Conservation (phyloP, 2,888 invertebrate species). For the Ernsta delagoae region DNA sequence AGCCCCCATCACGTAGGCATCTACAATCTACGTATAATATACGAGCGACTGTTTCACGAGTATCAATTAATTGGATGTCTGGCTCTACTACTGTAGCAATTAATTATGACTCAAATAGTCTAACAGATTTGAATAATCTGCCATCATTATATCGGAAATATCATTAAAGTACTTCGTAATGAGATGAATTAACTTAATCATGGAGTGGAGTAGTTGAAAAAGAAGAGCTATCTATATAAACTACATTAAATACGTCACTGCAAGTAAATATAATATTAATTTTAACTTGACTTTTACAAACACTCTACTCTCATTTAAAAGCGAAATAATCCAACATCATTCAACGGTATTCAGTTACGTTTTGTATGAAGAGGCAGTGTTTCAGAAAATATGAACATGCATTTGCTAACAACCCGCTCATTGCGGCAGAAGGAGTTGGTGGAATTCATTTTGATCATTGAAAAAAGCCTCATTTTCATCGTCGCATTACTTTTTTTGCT, state of each 20-base stretch:
- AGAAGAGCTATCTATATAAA: no score
- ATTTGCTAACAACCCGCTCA: slow-evolving; percentile 31
- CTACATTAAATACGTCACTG: neutral
- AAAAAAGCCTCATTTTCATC: slow-evolving; percentile 35
- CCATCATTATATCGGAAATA: slow-evolving; percentile 21
- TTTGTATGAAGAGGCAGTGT: slow-evolving; percentile 34
- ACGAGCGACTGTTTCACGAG: slow-evolving; percentile 21
- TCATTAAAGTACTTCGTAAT: slow-evolving; percentile 4
- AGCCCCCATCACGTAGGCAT: slow-evolving; percentile 64
- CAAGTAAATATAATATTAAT: slow-evolving; percentile 17
- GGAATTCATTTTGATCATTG: slow-evolving; percentile 36
- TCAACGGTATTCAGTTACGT: slow-evolving; percentile 26
- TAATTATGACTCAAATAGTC: slow-evolving; percentile 26
- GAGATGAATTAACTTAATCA: neutral
- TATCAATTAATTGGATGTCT: slow-evolving; percentile 34
- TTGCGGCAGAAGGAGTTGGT: slow-evolving; percentile 25
- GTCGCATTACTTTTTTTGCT: slow-evolving; percentile 31
- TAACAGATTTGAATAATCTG: slow-evolving; percentile 20
- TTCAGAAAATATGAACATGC: slow-evolving; percentile 34
- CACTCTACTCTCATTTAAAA: slow-evolving; percentile 13
- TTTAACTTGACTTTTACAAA: slow-evolving; percentile 14
- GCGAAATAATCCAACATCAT: slow-evolving; percentile 27
- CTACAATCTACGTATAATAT: slow-evolving; percentile 25
- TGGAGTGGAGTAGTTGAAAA: no score
- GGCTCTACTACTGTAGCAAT: slow-evolving; percentile 10